Conservation (phyloP, 2,113 vertebrate species). For the Syrmaticus mikado region DNA sequence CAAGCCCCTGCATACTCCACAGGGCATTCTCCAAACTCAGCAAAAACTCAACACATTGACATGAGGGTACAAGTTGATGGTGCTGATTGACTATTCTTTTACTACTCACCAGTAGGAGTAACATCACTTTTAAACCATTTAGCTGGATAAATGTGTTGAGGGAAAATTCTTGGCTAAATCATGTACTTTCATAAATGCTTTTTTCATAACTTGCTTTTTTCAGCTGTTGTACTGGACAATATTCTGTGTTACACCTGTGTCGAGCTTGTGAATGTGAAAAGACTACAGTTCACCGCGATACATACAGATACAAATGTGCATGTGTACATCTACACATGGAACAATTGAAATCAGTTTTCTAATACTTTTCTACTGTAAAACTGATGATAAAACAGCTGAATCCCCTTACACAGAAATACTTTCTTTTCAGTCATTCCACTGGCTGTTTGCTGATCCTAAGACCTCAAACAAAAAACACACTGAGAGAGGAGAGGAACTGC, state of each 20-base stretch:
- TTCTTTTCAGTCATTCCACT: background rate
- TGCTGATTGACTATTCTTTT: background rate
- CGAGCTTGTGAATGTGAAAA: background rate
- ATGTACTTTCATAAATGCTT: background rate
- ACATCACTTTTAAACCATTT: background rate
- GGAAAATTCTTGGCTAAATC: background rate
- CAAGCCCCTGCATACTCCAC: background rate
- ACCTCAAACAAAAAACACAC: accelerated
- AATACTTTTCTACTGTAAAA: background rate
- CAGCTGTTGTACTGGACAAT: background rate
- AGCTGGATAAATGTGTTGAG: background rate
- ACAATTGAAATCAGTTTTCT: background rate
- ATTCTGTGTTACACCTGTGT: background rate
- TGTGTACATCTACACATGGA: background rate
- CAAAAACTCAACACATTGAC: background rate
- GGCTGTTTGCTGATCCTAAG: background rate
- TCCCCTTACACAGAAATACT: background rate
- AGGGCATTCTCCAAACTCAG: background rate
- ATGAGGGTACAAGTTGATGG: background rate
- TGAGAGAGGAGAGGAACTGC: background rate
- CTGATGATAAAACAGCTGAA: background rate
- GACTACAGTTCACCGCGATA: background rate
- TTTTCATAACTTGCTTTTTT: background rate
- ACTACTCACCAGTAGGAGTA: background rate
- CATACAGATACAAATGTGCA: no score